These are phyloP conservation scores for Rhabditoides inermis DNA, from an alignment of 2,888 invertebrate species.

Conservation along the genomic window DNA sequence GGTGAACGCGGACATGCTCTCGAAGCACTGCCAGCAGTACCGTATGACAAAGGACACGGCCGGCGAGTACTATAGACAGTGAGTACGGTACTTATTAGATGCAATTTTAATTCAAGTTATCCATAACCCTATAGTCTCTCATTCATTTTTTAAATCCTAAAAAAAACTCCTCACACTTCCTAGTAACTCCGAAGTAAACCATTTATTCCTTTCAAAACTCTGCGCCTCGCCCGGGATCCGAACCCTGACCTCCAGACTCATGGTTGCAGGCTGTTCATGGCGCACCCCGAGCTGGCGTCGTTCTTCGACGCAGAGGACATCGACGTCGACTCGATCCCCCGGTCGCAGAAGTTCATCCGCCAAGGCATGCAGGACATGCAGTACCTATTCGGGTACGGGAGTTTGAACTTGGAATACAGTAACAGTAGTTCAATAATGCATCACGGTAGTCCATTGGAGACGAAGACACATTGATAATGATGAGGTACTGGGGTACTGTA, in stretches of 20 bases:
- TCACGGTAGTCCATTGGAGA: background rate
- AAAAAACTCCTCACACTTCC: background rate
- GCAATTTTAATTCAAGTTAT: no score
- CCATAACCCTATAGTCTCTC: no score
- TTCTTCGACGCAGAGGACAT: slow-evolving; percentile 38
- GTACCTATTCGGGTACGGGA: slow-evolving; percentile 11
- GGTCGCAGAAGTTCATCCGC: slow-evolving; percentile 38
- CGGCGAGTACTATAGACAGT: slow-evolving; percentile 38
- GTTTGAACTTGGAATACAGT: background rate
- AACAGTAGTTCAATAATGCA: background rate
- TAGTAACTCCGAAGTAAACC: background rate
- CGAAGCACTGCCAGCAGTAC: slow-evolving; percentile 28
- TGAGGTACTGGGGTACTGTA: background rate
- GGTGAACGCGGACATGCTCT: slow-evolving; percentile 32
- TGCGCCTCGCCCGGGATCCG: no score
- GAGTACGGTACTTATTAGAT: no score
- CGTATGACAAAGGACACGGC: slow-evolving; percentile 31
- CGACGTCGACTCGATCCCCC: slow-evolving; percentile 33
- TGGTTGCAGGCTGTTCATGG: slow-evolving; percentile 30
- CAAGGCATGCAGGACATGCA: slow-evolving; percentile 24
- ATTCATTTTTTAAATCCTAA: no score
- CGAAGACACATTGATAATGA: background rate
- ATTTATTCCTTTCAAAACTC: background rate
- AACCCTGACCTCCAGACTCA: background rate
- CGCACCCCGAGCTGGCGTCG: slow-evolving; percentile 38